A percentile compares a stretch with the other conserved stretches of the same genome.
Conservation (phyloP, 2,797 vertebrate species). For the Eulemur mongoz region DNA sequence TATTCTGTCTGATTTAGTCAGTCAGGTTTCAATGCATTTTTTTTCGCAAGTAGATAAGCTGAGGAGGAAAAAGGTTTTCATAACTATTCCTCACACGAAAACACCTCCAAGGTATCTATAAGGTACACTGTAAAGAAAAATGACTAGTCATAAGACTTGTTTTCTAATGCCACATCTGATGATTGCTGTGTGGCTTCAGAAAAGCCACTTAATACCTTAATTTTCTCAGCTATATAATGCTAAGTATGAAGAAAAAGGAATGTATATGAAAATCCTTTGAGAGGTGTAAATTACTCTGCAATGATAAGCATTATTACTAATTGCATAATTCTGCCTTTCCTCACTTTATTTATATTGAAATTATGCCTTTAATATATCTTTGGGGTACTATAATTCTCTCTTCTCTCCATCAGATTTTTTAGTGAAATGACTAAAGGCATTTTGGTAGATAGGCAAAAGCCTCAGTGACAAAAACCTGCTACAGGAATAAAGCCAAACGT, state of each 20-base stretch:
- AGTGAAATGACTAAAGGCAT: not conserved
- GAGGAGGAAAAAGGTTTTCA: not conserved
- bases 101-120: not conserved
- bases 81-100: not conserved
- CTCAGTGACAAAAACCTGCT: not conserved
- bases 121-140: not conserved
- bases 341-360: not conserved
- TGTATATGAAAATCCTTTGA: not conserved
- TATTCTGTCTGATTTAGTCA: constrained; percentile 10
- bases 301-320: constrained; percentile 21
- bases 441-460: not conserved
- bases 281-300: not conserved
- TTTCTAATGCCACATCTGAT: not conserved
- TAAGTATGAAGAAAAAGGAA: not conserved
- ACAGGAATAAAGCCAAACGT: constrained; percentile 6
- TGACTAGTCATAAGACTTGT: not conserved
- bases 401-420: not conserved
- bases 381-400: not conserved
- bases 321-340: not conserved
- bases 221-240: not conserved
- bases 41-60: constrained; percentile 4
- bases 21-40: not conserved
- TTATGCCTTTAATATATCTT: not conserved
- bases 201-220: not conserved
- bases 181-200: not conserved